Base-by-base conservation (phyloP, 2,113 vertebrate genomes). In the Agelaius phoeniceus region DNA sequence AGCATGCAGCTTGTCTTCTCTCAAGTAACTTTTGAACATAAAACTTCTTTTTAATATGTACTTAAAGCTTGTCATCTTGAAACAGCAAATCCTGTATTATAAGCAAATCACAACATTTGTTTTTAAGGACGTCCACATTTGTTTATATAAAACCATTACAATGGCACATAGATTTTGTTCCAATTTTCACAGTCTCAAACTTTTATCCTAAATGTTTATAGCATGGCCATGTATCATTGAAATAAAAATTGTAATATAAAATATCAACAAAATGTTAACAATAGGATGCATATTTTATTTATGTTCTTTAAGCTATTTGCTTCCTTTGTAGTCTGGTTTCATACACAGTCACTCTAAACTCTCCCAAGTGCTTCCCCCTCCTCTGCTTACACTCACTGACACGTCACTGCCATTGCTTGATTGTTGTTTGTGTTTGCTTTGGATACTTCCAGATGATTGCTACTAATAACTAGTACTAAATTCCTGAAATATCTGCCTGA, bases 401-500 rank as follows among this genome's bases (percentile, higher is more conserved):
- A 91, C 18, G 10, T 71, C 87, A 74, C 33, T 63, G 83, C 87
- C 93, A 83, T 14, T 92, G 82, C 94, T 39, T 78, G 92, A 94
- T 94, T 67, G 83, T 76, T 92, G 85, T 81, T 97, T 95, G 82
- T 95, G 90, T 96, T 97, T 97, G 71, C 48, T 96, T 95, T 96
- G 79, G 92, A 92, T 76, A 68, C 82, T 93, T 96, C 73, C 88
- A 94, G 76, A 95, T 95, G 92, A 96, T 91, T 86, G 95, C 94
- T 93, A 88, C 94, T 95, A 94, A 95, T 94, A 93, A 93, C 73
- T 80, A 92, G 93, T 23, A 88, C 93, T 72, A 63, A 92, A 96
- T 96, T 96, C 94, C 90, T 96, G 86, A 92, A 81, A 96, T 96
- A 96, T 80, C 83, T 96, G 75, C 87, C 68, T 4, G 28, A 78